A percentile compares a stretch with the other conserved stretches of the same genome.
phyloP scores from a whole-genome alignment of 2,888 invertebrate genomes.

The Trichopoda pennipes region DNA sequence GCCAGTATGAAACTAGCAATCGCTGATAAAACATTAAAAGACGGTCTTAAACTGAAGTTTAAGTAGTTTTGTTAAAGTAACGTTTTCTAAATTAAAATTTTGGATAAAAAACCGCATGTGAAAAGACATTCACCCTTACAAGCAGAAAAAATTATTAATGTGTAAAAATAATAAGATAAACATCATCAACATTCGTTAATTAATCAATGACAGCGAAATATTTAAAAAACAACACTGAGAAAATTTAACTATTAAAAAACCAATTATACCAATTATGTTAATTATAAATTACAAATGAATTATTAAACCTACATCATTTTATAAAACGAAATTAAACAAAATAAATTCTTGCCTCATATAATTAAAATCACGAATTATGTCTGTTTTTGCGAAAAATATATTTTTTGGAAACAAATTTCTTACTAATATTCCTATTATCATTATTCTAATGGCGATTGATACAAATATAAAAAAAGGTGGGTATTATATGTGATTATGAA shows the following conservation, averaged over 20 bases:
- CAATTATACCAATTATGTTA: too few species aligned
- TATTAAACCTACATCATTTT: too few species aligned
- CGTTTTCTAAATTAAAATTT: background rate
- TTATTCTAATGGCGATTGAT: slow-evolving; percentile 23
- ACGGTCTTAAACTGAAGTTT: background rate
- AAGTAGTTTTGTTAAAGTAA: background rate
- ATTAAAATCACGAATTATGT: too few species aligned
- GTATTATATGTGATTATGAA: background rate
- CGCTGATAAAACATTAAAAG: slow-evolving; percentile 3
- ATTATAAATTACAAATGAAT: too few species aligned
- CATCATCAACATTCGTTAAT: too few species aligned
- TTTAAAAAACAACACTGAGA: too few species aligned
- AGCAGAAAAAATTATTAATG: too few species aligned
- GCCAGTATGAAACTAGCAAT: slow-evolving; percentile 28
- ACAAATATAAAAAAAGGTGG: slow-evolving; percentile 26
- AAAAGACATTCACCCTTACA: background rate
- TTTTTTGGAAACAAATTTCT: background rate
- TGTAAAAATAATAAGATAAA: too few species aligned
- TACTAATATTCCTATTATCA: slow-evolving; percentile 10
- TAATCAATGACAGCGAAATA: too few species aligned
- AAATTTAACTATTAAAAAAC: too few species aligned
- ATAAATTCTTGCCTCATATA: background rate
- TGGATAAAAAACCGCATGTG: background rate
- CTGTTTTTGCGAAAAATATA: background rate
- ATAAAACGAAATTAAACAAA: too few species aligned